Evolutionary conservation across 2,888 invertebrate species (phyloP), one percentile per base, ranked within the genome.

Genomic region (Drosophila infuscata): DNA sequence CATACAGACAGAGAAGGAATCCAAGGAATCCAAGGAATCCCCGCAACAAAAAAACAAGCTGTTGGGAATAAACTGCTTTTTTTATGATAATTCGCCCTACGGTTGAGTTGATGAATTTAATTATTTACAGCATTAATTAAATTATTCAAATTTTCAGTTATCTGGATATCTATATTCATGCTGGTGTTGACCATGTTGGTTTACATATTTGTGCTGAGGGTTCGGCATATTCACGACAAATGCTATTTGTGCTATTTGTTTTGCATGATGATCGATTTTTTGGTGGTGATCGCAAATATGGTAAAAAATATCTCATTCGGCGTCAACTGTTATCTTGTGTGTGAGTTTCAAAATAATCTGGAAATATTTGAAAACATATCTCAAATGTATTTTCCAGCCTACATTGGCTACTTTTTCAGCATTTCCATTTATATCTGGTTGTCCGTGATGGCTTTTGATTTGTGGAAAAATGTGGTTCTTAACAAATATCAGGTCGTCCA

Each of bases 361-460:
- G 11, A 11, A 20, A 1, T 48, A n/a, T 8, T 35, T 17, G 11
- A 54, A 38, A 3, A 2, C 3, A 0, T 43, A 8, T 32, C 3
- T 41, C 7, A n/a, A 2, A 6, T 32, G 2, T 11, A 15, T 7
- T 36, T 70, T 69, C 11, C 41, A 89, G 90, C 83, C 41, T 80
- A 70, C 49, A 20, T 77, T 12, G 70, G 71, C 60, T 95, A 96
- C 92, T 96, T 95, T 92, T 95, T 95, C 70, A 96, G 97, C 91
- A 94, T 96, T 92, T 95, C 95, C 36, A 96, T 96, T 80, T 97
- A 97, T 94, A 96, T 96, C 92, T 97, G 97, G 97, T 94, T 97
- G 86, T 97, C 96, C 91, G 95, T 97, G n/a, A 97, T 97, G 95
- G 96, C 97, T 92, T 95, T 96, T 91, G 97, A 97, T 91, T 96